A percentile compares a stretch with the other conserved stretches of the same genome.
phyloP scores from a whole-genome alignment of 2,888 invertebrate species.

The Idaea biselata region DNA sequence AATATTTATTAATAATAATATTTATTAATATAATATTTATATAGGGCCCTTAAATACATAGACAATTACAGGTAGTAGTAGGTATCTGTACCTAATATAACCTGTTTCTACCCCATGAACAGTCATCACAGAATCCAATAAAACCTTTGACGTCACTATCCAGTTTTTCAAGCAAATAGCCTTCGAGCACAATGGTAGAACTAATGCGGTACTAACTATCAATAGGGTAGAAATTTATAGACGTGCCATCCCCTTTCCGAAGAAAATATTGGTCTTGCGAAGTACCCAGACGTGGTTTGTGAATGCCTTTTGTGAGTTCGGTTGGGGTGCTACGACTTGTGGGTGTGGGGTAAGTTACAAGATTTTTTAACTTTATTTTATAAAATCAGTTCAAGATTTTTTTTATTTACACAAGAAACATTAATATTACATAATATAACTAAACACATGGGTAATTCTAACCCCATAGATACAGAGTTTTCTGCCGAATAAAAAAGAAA shows the following conservation, averaged over 20 bases:
- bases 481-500: no score
- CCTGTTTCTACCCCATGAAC: slow-evolving; percentile 16
- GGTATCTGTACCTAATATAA: slow-evolving; percentile 5
- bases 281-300: slow-evolving; percentile 74
- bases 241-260: slow-evolving; percentile 62
- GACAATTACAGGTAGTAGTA: no score
- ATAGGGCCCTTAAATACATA: no score
- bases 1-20: no score
- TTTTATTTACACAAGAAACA: no score
- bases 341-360: slow-evolving; percentile 27
- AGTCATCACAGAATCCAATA: slow-evolving; percentile 35
- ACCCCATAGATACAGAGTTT: no score
- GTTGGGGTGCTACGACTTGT: slow-evolving; percentile 32
- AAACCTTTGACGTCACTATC: slow-evolving; percentile 46
- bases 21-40: no score
- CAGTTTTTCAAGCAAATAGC: slow-evolving; percentile 69
- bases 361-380: no score
- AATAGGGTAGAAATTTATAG: slow-evolving; percentile 75
- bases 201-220: slow-evolving; percentile 76
- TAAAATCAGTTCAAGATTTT: no score
- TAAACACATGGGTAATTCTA: no score
- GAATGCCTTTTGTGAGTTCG: slow-evolving; percentile 63
- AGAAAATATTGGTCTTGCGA: slow-evolving; percentile 78
- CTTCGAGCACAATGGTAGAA: slow-evolving; percentile 65
- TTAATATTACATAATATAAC: no score